These are phyloP conservation scores for Nomada fucata DNA, from an alignment of 2,888 invertebrate genomes.

Conservation along the genomic window DNA sequence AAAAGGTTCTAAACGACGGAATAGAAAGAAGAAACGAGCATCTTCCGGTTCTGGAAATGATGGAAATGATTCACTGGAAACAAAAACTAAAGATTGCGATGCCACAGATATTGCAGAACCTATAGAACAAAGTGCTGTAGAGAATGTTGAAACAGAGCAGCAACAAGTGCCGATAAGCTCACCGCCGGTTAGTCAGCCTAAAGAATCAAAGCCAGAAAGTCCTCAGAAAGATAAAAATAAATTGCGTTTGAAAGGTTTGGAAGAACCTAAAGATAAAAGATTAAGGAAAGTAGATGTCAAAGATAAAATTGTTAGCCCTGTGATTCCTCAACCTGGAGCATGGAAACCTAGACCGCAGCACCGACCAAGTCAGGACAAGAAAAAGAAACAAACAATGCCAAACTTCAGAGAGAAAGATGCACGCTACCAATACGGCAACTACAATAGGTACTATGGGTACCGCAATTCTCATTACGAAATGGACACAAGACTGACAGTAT, in stretches of 20 bases:
- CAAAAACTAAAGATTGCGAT: slow-evolving; percentile 79
- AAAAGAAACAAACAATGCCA: slow-evolving; percentile 82
- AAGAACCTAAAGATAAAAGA: slow-evolving; percentile 80
- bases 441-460: slow-evolving; percentile 98
- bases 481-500: slow-evolving; percentile 93
- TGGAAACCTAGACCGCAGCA: slow-evolving; percentile 88
- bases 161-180: slow-evolving; percentile 26
- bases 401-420: slow-evolving; percentile 91
- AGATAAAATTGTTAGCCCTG: slow-evolving; percentile 96
- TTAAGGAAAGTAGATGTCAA: slow-evolving; percentile 89
- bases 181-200: slow-evolving; percentile 51
- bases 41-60: slow-evolving; percentile 85
- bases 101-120: slow-evolving; percentile 40
- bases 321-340: slow-evolving; percentile 94
- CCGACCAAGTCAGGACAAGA: slow-evolving; percentile 84
- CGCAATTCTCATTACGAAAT: slow-evolving; percentile 92
- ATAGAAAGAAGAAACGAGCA: slow-evolving; percentile 87
- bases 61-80: slow-evolving; percentile 85
- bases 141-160: slow-evolving; percentile 33
- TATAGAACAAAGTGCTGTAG: slow-evolving; percentile 29
- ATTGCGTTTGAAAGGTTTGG: slow-evolving; percentile 79
- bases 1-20: slow-evolving; percentile 87
- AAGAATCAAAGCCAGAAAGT: slow-evolving; percentile 70
- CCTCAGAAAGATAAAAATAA: slow-evolving; percentile 78
- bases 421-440: slow-evolving; percentile 97